phyloP scores from a whole-genome alignment of 2,888 invertebrate genomes.

The Chorisops tibialis region DNA sequence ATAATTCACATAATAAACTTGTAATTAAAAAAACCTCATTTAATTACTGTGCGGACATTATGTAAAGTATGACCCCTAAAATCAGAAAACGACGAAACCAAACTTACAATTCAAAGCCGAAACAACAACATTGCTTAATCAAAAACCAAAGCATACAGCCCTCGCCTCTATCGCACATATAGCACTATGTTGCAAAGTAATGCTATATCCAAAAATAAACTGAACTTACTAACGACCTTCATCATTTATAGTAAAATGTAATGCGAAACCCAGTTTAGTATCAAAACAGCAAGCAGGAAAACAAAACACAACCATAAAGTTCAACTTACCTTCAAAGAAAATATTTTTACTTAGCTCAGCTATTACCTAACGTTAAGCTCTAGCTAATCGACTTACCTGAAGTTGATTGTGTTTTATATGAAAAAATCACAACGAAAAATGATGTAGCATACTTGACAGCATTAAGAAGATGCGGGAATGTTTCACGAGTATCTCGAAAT shows the following conservation, averaged over 20 bases:
- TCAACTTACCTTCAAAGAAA: not conserved
- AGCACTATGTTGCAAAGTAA: no score
- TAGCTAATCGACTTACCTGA: conserved; percentile 42
- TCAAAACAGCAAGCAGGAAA: not conserved
- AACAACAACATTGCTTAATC: no score
- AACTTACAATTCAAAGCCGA: no score
- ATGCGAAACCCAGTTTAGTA: not conserved
- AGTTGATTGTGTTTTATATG: conserved; percentile 52
- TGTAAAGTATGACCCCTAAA: no score
- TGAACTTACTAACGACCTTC: not conserved
- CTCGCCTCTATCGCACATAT: no score
- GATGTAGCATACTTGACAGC: conserved; percentile 88
- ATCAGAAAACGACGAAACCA: no score
- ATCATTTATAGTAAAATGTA: no score
- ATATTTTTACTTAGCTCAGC: not conserved
- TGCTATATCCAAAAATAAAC: not conserved
- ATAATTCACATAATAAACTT: no score
- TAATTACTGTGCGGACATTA: no score
- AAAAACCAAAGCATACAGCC: no score
- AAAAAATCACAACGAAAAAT: conserved; percentile 78
- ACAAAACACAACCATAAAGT: no score
- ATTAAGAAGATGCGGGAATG: conserved; percentile 79
- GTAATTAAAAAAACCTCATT: no score
- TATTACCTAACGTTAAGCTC: not conserved
- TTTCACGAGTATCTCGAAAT: conserved; percentile 73